These are phyloP conservation scores for Neoarius graeffei DNA, from an alignment of 2,113 vertebrate species.

Conservation along the genomic window DNA sequence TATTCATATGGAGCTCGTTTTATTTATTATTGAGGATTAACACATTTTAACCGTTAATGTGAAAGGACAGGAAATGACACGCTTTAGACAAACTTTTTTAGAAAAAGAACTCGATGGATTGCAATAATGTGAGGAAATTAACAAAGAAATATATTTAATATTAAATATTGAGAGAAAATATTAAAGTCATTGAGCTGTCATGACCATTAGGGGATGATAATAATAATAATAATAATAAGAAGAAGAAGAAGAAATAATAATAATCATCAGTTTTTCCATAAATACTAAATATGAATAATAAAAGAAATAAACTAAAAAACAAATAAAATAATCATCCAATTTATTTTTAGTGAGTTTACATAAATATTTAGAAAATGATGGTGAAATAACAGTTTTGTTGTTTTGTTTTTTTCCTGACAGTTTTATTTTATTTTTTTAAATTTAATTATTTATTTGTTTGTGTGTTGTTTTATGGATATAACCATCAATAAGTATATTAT, in stretches of 20 bases:
- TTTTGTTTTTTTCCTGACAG: background rate
- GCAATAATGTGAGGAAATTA: background rate
- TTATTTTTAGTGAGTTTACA: background rate
- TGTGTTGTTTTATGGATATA: background rate
- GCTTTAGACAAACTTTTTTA: background rate
- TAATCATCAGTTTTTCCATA: background rate
- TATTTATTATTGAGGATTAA: background rate
- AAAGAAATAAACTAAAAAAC: background rate
- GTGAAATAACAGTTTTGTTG: background rate
- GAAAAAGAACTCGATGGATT: background rate
- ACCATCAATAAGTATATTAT: background rate
- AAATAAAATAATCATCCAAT: background rate
- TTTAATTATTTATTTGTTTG: background rate
- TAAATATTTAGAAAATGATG: background rate
- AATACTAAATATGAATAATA: background rate
- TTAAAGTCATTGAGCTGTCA: background rate
- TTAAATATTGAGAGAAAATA: background rate
- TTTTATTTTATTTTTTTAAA: background rate
- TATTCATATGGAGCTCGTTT: background rate
- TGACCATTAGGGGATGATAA: background rate
- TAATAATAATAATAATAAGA: background rate
- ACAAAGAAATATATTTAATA: background rate
- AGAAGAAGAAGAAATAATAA: background rate
- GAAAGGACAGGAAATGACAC: background rate
- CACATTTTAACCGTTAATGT: background rate